phyloP scores from a whole-genome alignment of 2,113 vertebrate genomes.

The Conger conger region DNA sequence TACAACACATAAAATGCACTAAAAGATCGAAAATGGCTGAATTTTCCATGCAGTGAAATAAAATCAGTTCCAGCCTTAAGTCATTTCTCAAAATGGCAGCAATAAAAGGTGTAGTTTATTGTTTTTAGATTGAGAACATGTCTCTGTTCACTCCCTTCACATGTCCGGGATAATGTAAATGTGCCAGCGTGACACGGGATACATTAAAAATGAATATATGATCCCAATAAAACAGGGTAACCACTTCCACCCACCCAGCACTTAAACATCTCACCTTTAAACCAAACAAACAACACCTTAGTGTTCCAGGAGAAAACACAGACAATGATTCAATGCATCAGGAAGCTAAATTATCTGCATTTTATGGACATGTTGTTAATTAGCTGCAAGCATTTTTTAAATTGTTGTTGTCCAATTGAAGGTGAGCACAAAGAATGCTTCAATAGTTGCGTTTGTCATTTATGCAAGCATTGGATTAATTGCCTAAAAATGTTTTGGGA shows the following conservation, averaged over 20 bases:
- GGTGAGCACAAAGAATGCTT: not conserved
- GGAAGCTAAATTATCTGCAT: not conserved
- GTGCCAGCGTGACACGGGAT: constrained; percentile 68
- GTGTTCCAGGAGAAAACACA: not conserved
- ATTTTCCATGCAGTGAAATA: constrained; percentile 50
- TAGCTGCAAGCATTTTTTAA: not conserved
- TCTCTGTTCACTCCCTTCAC: constrained; percentile 59
- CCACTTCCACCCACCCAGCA: constrained; percentile 62
- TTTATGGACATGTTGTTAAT: not conserved
- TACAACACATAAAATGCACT: too few relatives aligned
- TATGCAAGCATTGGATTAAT: not conserved
- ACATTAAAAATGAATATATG: constrained; percentile 76
- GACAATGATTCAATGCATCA: not conserved
- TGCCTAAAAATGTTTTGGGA: constrained; percentile 6
- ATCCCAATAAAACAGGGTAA: constrained; percentile 74
- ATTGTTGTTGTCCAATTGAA: not conserved
- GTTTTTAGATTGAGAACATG: constrained; percentile 76
- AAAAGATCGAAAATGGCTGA: not conserved
- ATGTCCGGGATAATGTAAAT: constrained; percentile 76
- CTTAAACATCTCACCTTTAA: constrained; percentile 10
- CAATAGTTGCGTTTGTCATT: not conserved
- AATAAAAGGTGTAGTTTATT: constrained; percentile 77
- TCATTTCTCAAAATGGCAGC: constrained; percentile 75
- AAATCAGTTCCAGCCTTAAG: constrained; percentile 75
- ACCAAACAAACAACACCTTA: not conserved